Evolutionary conservation across 92 coral and sea anemone genomes (phyloP).

Genomic region (Epizoanthus illoricatus): DNA sequence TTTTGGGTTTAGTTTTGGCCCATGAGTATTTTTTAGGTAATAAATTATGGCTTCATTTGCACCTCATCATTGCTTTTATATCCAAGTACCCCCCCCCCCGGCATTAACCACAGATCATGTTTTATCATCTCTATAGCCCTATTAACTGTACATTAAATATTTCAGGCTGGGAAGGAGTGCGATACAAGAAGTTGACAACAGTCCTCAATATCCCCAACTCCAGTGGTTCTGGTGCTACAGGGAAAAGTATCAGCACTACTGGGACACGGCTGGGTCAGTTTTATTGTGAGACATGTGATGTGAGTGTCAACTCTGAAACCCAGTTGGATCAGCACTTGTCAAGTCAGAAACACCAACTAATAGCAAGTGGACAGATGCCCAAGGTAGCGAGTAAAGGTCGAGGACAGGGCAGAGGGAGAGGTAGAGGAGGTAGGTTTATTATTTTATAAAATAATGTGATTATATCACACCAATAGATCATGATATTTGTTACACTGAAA

Average conservation of each 20-base stretch:
- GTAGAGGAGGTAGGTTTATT: neutral
- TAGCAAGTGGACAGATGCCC: slow-evolving; percentile 11
- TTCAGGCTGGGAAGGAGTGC: slow-evolving; percentile 68
- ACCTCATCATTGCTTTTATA: too few species aligned
- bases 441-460: too few species aligned
- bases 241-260: slow-evolving; percentile 50
- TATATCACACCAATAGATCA: too few species aligned
- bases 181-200: slow-evolving; percentile 69
- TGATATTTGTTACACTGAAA: too few species aligned
- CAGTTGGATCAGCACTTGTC: slow-evolving; percentile 75
- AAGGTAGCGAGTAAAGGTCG: neutral
- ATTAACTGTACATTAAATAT: too few species aligned
- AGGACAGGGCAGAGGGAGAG: neutral
- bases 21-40: too few species aligned
- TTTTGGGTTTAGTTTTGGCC: too few species aligned
- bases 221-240: slow-evolving; percentile 11
- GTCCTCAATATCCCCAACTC: slow-evolving; percentile 48
- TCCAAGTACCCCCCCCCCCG: too few species aligned
- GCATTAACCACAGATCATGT: too few species aligned
- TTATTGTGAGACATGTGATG: slow-evolving; percentile 66
- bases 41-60: too few species aligned
- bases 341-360: slow-evolving; percentile 70
- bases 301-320: slow-evolving; percentile 70
- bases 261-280: slow-evolving; percentile 58
- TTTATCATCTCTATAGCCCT: too few species aligned